Evolutionary conservation across 2,113 vertebrate genomes (phyloP).

Genomic region (Heterochromis multidens): DNA sequence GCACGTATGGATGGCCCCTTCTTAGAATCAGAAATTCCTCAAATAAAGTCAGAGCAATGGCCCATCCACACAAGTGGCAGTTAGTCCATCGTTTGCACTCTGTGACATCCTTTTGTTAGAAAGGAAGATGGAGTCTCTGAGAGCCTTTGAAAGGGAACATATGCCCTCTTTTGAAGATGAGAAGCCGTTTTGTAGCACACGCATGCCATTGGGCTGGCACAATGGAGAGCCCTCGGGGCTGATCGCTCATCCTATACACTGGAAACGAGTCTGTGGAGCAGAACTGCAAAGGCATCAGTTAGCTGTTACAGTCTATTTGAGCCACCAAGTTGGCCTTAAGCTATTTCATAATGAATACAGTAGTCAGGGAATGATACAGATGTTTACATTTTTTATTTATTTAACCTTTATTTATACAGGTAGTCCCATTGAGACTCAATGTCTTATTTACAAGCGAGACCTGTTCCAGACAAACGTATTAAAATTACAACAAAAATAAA

Average conservation of each 20-base stretch:
- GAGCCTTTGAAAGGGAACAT: neutral
- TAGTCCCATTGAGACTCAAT: too few relatives aligned
- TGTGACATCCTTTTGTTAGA: neutral
- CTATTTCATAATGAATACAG: neutral
- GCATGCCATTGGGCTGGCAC: constrained; percentile 13
- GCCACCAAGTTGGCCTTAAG: neutral
- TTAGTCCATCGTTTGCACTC: neutral
- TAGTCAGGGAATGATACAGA: neutral
- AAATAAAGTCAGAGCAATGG: neutral
- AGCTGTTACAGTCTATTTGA: neutral
- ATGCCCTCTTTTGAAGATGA: constrained; percentile 7
- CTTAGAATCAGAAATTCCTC: neutral
- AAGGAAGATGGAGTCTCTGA: neutral
- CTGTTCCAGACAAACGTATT: too few relatives aligned
- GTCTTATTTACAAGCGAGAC: too few relatives aligned
- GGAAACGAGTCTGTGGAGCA: neutral
- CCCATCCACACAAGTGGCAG: neutral
- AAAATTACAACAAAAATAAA: too few relatives aligned
- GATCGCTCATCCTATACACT: neutral
- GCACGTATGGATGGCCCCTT: too few relatives aligned
- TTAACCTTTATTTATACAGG: too few relatives aligned
- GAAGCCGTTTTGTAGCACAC: constrained; percentile 10
- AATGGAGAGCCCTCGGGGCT: neutral
- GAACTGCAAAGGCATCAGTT: neutral
- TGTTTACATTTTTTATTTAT: too few relatives aligned